These are phyloP conservation scores for Raja brachyura DNA, from an alignment of 2,113 vertebrate species.

Conservation along the genomic window DNA sequence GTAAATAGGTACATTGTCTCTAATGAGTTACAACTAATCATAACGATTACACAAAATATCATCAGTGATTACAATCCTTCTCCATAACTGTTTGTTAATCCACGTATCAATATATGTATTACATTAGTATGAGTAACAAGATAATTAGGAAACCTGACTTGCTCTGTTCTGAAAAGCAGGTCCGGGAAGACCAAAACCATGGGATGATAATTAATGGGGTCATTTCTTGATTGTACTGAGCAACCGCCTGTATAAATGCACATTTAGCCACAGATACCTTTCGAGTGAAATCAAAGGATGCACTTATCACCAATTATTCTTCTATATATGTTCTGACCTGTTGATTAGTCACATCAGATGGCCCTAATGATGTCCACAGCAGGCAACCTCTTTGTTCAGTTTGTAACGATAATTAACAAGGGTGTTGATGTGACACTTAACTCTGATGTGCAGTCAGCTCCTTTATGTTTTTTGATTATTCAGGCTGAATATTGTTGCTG, in stretches of 20 bases:
- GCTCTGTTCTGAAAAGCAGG: neutral
- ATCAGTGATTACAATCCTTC: neutral
- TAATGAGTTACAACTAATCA: neutral
- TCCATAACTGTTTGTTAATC: neutral
- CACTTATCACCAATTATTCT: neutral
- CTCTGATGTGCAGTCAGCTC: neutral
- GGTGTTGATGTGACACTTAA: neutral
- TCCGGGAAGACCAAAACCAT: neutral
- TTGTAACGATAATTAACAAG: neutral
- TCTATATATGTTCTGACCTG: neutral
- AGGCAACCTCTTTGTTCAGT: neutral
- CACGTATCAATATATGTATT: neutral
- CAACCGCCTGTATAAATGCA: conserved; percentile 4
- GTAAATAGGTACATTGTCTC: neutral
- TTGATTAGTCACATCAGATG: neutral
- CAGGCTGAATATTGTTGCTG: neutral
- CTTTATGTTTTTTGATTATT: neutral
- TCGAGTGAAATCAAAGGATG: neutral
- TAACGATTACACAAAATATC: neutral
- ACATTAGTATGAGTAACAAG: neutral
- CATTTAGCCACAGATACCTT: neutral
- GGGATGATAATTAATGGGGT: neutral
- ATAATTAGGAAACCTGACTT: neutral
- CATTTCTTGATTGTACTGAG: neutral
- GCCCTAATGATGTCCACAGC: neutral